Conservation (phyloP, 2,797 vertebrate genomes). For the Carcharodon carcharias region DNA sequence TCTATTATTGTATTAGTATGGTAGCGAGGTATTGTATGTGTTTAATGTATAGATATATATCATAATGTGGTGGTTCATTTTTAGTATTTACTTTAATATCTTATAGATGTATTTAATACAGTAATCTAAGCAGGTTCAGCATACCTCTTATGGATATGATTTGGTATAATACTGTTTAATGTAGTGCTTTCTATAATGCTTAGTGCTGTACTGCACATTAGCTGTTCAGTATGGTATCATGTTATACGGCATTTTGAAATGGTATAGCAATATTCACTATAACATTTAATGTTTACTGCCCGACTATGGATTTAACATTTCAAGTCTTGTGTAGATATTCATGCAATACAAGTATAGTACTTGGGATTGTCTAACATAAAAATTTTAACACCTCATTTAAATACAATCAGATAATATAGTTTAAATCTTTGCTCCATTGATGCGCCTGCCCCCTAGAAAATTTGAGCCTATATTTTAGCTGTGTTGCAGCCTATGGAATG, state of each 20-base stretch:
- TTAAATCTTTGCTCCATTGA: background rate
- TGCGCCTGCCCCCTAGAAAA: background rate
- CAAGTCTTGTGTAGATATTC: background rate
- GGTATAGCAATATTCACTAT: background rate
- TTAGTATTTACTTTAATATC: background rate
- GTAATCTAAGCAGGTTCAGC: background rate
- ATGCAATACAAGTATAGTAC: background rate
- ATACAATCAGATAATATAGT: background rate
- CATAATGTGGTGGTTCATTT: background rate
- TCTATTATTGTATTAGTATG: background rate
- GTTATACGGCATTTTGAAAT: background rate
- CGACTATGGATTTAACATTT: background rate
- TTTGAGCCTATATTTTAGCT: background rate
- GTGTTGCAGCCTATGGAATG: background rate
- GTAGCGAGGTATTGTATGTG: background rate
- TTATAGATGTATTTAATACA: background rate
- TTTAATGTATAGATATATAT: background rate
- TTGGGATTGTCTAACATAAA: background rate
- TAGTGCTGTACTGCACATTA: background rate
- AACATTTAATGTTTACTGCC: background rate
- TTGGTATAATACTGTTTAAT: background rate
- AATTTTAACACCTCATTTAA: background rate
- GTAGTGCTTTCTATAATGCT: background rate
- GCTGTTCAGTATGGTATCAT: background rate
- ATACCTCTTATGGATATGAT: background rate